phyloP scores from a whole-genome alignment of 2,113 vertebrate species.

The Tragelaphus scriptus region DNA sequence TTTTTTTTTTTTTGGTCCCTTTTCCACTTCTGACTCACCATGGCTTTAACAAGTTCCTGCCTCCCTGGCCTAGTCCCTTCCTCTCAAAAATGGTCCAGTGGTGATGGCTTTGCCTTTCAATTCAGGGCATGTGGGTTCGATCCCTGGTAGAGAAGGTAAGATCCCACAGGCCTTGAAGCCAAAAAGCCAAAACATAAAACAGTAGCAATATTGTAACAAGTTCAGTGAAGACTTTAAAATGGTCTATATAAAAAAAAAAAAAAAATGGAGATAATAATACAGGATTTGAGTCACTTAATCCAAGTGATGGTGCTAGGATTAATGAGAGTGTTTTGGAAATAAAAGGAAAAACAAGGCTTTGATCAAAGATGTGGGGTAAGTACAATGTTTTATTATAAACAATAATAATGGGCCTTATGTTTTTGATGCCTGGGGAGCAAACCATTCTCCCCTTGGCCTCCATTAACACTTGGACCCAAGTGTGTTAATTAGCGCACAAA shows the following conservation, averaged over 20 bases:
- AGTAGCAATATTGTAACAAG: not conserved
- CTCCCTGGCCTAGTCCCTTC: not conserved
- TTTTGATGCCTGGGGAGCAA: conserved; percentile 1
- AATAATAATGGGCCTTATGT: conserved; percentile 38
- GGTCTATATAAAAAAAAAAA: not conserved
- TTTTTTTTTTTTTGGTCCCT: not conserved
- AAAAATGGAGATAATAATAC: conserved; percentile 2
- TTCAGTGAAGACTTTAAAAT: not conserved
- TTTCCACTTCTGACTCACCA: not conserved
- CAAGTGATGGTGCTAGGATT: conserved; percentile 14
- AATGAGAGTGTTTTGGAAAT: conserved; percentile 36
- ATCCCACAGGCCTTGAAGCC: not conserved
- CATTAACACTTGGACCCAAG: conserved; percentile 29
- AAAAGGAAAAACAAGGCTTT: conserved; percentile 2
- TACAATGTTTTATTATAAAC: conserved; percentile 49
- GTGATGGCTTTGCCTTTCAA: not conserved
- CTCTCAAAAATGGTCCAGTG: not conserved
- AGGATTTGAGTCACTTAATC: conserved; percentile 10
- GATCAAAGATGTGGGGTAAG: conserved; percentile 50
- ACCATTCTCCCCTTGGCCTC: conserved; percentile 18
- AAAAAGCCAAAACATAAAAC: not conserved
- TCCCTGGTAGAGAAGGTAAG: not conserved
- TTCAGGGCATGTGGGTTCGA: not conserved
- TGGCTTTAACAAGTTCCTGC: not conserved
- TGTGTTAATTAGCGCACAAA: conserved; percentile 50